Evolutionary conservation across 2,888 invertebrate species (phyloP), one percentile per base, ranked within the genome.

Genomic region (Venusia cambrica): DNA sequence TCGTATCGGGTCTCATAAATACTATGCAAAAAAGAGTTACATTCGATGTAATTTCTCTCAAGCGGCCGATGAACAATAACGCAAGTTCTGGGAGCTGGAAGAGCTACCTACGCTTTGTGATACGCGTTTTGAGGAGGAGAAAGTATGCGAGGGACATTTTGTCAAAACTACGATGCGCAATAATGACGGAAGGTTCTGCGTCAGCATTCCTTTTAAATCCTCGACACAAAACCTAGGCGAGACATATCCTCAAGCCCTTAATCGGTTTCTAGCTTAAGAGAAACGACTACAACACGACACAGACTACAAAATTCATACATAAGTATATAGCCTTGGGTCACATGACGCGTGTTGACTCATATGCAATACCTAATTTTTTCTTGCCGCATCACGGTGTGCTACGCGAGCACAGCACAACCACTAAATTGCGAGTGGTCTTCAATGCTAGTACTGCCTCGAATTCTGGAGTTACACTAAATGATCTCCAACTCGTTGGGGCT

Each of bases 401-500:
- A 3, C 37, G 46, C 5, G 42, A 40, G 12, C n/a, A 34, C 12
- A 48, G 49, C 20, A 19, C 26, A 1, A 47, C 50, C 2, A 51
- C 49, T 3, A 48, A 47, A 20, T 27, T 51, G 4, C 40, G 46
- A 0, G 38, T 33, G 1, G 53, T 50, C 1, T 53, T 48, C 14
- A 45, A 53, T 18, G 48, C 45, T 0, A 45, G 45, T 15, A 38
- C 44, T 4, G 16, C 9, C 7, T 47, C 48, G 0, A 35, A 33
- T 0, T 35, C 47, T 0, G 44, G 45, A 2, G 41, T 38, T 4
- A 51, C 49, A 3, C 21, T 55, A 4, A 57, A 53, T 3, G 48
- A 61, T 3, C 38, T 54, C 2, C 52, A 58, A 11, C 18, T 35
- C 2, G 21, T 46, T 1, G 61, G 62, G 5, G 54, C 59, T 3